Conservation (phyloP, 1,140 invertebrate genomes). For the Temnothorax nylanderi region DNA sequence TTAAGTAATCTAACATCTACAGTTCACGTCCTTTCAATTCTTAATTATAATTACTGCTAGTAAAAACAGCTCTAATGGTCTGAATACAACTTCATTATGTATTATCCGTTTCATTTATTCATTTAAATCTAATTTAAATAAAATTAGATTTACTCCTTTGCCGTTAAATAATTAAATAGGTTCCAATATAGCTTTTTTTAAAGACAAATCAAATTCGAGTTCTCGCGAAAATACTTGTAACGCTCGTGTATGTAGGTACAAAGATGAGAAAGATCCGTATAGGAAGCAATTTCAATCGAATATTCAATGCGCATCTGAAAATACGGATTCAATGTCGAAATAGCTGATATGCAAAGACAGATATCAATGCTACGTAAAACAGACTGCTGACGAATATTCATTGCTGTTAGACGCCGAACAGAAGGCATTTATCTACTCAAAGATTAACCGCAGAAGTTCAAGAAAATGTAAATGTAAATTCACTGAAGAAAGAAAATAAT, state of each 20-base stretch:
- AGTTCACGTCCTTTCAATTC: not conserved
- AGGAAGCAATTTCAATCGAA: constrained; percentile 21
- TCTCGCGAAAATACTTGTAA: not conserved
- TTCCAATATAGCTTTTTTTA: not conserved
- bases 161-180: not conserved
- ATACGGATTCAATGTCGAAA: constrained; percentile 41
- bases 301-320: constrained; percentile 38
- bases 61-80: not conserved
- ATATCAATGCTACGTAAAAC: constrained; percentile 29
- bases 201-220: constrained; percentile 6
- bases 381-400: not conserved
- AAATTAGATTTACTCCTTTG: not conserved
- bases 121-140: not conserved
- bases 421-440: not conserved
- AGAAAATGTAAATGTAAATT: not conserved
- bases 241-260: not conserved
- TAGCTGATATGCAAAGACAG: constrained; percentile 27
- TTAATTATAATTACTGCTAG: not conserved
- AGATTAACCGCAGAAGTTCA: not conserved
- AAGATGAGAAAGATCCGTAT: not conserved
- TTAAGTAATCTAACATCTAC: not conserved
- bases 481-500: not conserved
- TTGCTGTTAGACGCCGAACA: constrained; percentile 1
- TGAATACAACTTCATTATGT: constrained; percentile 1
- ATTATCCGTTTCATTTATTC: constrained; percentile 6